phyloP scores from a whole-genome alignment of 2,888 invertebrate genomes.

The Plagodis pulveraria region DNA sequence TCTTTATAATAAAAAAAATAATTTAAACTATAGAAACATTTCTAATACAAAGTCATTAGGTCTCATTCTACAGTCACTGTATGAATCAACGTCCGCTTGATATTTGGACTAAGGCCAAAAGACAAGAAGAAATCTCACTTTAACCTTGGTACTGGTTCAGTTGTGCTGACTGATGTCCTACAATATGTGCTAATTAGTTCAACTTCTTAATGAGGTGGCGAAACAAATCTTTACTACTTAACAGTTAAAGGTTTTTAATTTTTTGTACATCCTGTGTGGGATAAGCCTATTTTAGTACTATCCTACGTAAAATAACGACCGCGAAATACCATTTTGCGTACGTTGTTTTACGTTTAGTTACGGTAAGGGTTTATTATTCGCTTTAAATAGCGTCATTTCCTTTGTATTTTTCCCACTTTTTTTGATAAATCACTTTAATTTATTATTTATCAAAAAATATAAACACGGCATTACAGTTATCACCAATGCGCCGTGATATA shows the following conservation, averaged over 20 bases:
- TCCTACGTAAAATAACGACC: background rate
- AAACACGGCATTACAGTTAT: no score
- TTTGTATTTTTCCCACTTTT: no score
- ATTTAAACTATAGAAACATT: background rate
- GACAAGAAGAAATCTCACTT: slow-evolving; percentile 41
- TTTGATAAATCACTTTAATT: no score
- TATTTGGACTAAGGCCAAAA: slow-evolving; percentile 63
- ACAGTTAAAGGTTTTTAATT: slow-evolving; percentile 8
- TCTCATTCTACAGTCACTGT: slow-evolving; percentile 38
- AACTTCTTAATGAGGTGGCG: slow-evolving; percentile 33
- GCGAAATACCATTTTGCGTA: no score
- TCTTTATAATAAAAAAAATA: no score
- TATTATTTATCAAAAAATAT: no score
- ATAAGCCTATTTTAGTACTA: background rate
- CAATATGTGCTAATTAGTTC: slow-evolving; percentile 34
- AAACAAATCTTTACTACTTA: slow-evolving; percentile 28
- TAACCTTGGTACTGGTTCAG: slow-evolving; percentile 53
- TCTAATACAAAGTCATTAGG: slow-evolving; percentile 2
- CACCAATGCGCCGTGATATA: no score
- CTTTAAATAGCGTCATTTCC: no score
- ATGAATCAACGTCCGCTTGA: slow-evolving; percentile 65
- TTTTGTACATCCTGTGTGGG: slow-evolving; percentile 19
- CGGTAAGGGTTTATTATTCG: no score
- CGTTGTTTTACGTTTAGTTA: no score
- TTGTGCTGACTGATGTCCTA: slow-evolving; percentile 29